Evolutionary conservation across 2,888 invertebrate genomes (phyloP), one percentile per base, ranked within the genome.

Genomic region (Adelphocoris suturalis): DNA sequence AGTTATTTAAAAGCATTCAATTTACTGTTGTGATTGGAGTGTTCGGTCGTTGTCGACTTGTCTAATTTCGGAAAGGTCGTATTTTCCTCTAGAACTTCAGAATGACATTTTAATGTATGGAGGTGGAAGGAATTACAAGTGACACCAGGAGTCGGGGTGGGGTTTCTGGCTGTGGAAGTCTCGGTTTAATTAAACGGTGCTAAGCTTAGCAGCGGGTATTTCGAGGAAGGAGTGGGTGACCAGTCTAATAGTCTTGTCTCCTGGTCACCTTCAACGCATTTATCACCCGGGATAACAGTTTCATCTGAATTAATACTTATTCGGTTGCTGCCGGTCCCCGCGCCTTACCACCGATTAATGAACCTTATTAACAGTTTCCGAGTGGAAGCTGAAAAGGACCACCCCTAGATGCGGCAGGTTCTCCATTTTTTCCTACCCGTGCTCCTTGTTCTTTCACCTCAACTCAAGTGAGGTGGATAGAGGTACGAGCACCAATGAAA

Each of bases 191-290:
- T 82, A 82, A 82, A 52, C 82, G 52, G 23, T 52, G 19, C 82
- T 86, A 86, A 68, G 86, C 86, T 86, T 14, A 61, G 46, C 46
- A 57, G 13, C n/a, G 37, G 57, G 23, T 57, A n/a, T 37, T 47
- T 78, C 46, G 78, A 47, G 78, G 86, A 86, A 48, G 86, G 86
- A 86, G 68, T 68, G 68, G 68, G 88, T 88, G 88, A 88, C 88
- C 88, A 78, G 46, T 48, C 80, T 88, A 88, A 88, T 88, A 88
- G 88, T 76, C 88, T 88, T 88, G 88, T 88, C 88, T 86, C 68
- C 68, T 82, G 82, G 82, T 52, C 82, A 82, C 82, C 82, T 52
- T 23, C 52, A 3, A 12, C 3, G 55, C 86, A 86, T 86, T 86
- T 75, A 86, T 86, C 86, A 86, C 46, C 4, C 19, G n/a, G 86